Evolutionary conservation across 2,888 invertebrate genomes (phyloP), one percentile per base, ranked within the genome.

Genomic region (Nyleta sp.): DNA sequence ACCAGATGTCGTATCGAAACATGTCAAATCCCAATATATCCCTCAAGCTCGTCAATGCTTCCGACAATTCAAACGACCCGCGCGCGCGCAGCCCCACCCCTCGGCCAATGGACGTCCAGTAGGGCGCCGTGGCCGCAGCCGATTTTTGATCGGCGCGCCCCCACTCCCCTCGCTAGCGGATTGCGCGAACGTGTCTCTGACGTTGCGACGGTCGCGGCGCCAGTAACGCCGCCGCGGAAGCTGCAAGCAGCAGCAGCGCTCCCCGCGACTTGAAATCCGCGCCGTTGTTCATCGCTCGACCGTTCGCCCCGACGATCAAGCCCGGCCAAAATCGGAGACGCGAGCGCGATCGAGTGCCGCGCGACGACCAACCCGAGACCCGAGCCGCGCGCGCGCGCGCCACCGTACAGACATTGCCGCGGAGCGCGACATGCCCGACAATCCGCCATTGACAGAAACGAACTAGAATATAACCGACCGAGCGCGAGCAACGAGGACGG

Each of bases 201-300:
- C 24, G 72, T 40, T 31, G 31, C 35, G 53, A n/a, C 38, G 33
- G 8, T 60, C 28, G 74, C 46, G 65, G 67, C 71, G 72, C 72
- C 77, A 78, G 78, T 64, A 78, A 78, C 78, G 73, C 78, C 72
- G 78, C 68, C 73, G 78, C 78, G 73, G 68, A 78, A 78, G 78
- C 78, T 73, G 78, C 68, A 68, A 67, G 67, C 48, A 60, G 67
- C 65, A 71, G 71, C 71, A 72, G 77, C 60, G 71, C 70, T 46
- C 48, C 33, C 33, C 60, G 60, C 60, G 52, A 53, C 28, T 28
- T 28, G 8, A 2, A 7, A 10, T 10, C 28, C 28, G 28, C 28
- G 28, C 28, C 28, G 46, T 60, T 46, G 44, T 46, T 33, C 7
- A 2, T 44, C 33, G 44, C 31, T 6, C 24, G 15, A 48, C n/a